Evolutionary conservation across 2,113 vertebrate species (phyloP).

Genomic region (Pteruthius melanotis): DNA sequence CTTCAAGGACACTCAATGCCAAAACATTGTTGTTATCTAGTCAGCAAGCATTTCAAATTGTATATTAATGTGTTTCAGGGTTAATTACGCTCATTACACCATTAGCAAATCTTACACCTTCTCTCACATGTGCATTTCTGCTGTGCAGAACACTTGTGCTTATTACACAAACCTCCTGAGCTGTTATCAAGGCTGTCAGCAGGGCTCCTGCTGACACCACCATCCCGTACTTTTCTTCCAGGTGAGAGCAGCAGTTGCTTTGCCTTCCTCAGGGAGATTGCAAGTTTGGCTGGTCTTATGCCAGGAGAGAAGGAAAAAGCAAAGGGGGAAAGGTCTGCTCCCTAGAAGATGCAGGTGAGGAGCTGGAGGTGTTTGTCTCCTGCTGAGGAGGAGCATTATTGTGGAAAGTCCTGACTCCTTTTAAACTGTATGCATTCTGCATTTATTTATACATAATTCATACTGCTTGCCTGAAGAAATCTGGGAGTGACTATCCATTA

Average conservation of each 20-base stretch:
- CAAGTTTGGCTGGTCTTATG: background rate
- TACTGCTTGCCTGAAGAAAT: background rate
- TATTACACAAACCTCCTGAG: background rate
- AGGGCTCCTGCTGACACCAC: background rate
- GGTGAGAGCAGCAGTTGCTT: background rate
- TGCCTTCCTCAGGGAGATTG: background rate
- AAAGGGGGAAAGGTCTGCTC: background rate
- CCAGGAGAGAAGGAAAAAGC: background rate
- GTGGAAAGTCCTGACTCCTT: background rate
- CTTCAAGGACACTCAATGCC: background rate
- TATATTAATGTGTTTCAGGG: background rate
- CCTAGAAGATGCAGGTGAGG: background rate
- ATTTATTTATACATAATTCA: background rate
- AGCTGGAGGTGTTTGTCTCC: background rate
- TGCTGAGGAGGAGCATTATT: background rate
- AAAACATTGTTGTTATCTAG: background rate
- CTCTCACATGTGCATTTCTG: background rate
- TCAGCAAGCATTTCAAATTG: background rate
- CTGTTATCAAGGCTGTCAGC: background rate
- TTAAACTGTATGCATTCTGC: background rate
- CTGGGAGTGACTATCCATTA: background rate
- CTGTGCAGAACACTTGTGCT: background rate
- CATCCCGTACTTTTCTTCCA: background rate
- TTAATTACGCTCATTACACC: background rate
- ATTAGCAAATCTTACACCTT: background rate